These are phyloP conservation scores for Onthophagus taurus DNA, from an alignment of 1,140 invertebrate genomes.

Conservation along the genomic window DNA sequence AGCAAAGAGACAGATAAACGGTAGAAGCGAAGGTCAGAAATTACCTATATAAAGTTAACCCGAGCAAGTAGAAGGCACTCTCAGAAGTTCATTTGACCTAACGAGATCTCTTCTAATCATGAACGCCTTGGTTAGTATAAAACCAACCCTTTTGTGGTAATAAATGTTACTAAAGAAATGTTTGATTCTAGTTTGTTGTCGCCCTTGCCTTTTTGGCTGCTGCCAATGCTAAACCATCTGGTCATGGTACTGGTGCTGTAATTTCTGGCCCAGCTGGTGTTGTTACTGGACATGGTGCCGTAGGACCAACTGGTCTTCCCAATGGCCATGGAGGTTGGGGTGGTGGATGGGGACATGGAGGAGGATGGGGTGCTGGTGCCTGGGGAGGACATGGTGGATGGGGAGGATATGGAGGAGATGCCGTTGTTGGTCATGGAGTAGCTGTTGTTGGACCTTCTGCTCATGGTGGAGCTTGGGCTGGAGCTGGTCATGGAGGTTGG, in stretches of 20 bases:
- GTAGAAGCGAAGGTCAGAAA: no score
- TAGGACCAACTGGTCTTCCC: background rate
- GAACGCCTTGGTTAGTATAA: slow-evolving; percentile 19
- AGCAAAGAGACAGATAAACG: no score
- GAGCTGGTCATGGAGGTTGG: slow-evolving; percentile 11
- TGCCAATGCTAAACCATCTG: slow-evolving; percentile 20
- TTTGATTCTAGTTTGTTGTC: slow-evolving; percentile 13
- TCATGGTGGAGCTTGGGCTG: slow-evolving; percentile 6
- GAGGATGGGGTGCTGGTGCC: background rate
- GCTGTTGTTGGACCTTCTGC: slow-evolving; percentile 13
- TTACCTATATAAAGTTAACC: no score
- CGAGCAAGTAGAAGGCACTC: no score
- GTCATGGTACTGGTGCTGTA: slow-evolving; percentile 13
- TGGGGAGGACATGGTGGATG: slow-evolving; percentile 11
- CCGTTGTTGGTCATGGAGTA: slow-evolving; percentile 11
- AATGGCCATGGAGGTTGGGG: slow-evolving; percentile 17
- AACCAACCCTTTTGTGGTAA: background rate
- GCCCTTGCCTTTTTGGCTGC: slow-evolving; percentile 18
- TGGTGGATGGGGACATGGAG: slow-evolving; percentile 13
- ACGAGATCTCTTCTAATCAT: slow-evolving; percentile 11
- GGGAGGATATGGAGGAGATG: slow-evolving; percentile 10
- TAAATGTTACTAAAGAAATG: background rate
- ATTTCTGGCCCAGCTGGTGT: slow-evolving; percentile 9
- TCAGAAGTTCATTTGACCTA: no score
- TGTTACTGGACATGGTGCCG: slow-evolving; percentile 9